Evolutionary conservation across 1,140 invertebrate species (phyloP).

Genomic region (Zaprionus camerounensis): DNA sequence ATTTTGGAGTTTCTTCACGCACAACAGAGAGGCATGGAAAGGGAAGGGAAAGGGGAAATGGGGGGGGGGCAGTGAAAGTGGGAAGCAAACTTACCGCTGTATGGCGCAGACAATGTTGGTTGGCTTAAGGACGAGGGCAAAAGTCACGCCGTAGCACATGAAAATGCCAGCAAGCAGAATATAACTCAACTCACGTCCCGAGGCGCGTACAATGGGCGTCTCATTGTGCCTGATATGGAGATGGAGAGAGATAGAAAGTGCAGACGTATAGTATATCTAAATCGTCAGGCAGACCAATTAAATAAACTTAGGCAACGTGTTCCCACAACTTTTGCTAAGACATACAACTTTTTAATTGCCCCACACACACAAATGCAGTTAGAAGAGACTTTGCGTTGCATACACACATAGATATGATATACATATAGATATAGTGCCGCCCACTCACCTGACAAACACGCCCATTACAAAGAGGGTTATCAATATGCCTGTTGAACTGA

Average conservation of each 20-base stretch:
- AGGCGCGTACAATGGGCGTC: conserved; percentile 95
- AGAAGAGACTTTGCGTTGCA: neutral
- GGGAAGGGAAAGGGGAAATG: neutral
- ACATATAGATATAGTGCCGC: neutral
- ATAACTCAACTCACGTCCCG: conserved; percentile 94
- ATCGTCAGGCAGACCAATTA: conserved; percentile 25
- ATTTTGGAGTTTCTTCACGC: neutral
- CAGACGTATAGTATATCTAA: conserved; percentile 9
- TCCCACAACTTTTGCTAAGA: conserved; percentile 18
- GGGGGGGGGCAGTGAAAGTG: neutral
- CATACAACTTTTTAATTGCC: conserved; percentile 70
- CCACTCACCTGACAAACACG: conserved; percentile 86
- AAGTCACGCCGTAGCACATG: conserved; percentile 95
- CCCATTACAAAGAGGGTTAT: conserved; percentile 89
- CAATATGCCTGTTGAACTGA: conserved; percentile 91
- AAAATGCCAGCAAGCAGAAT: conserved; percentile 94
- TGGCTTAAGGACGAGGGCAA: conserved; percentile 91
- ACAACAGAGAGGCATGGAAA: neutral
- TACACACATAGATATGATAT: neutral
- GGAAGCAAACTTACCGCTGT: conserved; percentile 87
- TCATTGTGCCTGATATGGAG: conserved; percentile 88
- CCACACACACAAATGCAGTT: conserved; percentile 4
- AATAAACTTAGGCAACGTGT: conserved; percentile 13
- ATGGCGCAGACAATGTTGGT: conserved; percentile 90
- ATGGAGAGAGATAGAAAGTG: neutral